These are phyloP conservation scores for Pogonomyrmex californicus DNA, from an alignment of 1,140 invertebrate genomes.

Conservation along the genomic window DNA sequence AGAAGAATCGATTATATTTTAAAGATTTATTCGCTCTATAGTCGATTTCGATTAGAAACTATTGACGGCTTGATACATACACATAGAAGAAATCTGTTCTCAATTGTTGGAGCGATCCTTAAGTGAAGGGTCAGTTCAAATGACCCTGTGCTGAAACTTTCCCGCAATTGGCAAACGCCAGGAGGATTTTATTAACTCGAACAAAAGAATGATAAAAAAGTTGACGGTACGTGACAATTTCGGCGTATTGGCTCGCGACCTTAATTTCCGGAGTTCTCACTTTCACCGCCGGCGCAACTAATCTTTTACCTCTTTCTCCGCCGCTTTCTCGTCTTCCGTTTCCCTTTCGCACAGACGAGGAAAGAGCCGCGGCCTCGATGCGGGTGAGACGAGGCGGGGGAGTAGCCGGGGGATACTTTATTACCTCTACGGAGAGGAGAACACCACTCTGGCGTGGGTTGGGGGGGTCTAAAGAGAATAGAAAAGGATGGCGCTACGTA, in stretches of 20 bases:
- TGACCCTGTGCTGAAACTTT: not conserved
- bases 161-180: slow-evolving; percentile 1
- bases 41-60: slow-evolving; percentile 25
- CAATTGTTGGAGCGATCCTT: not conserved
- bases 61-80: not conserved
- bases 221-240: slow-evolving; percentile 55
- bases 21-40: slow-evolving; percentile 44
- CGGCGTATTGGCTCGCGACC: slow-evolving; percentile 59
- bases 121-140: not conserved
- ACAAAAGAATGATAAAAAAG: slow-evolving; percentile 32
- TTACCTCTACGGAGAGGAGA: slow-evolving; percentile 57
- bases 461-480: slow-evolving; percentile 65
- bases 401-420: slow-evolving; percentile 59
- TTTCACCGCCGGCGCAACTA: slow-evolving; percentile 45
- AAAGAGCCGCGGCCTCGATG: slow-evolving; percentile 29
- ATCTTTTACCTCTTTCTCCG: slow-evolving; percentile 32
- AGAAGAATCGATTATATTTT: slow-evolving; percentile 25
- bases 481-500: slow-evolving; percentile 68
- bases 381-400: slow-evolving; percentile 11
- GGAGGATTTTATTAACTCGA: slow-evolving; percentile 60
- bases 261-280: slow-evolving; percentile 71
- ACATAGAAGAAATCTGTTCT: not conserved
- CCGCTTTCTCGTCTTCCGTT: slow-evolving; percentile 26
- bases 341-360: slow-evolving; percentile 18
- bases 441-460: slow-evolving; percentile 25